Conservation (phyloP, 2,888 invertebrate species). For the Sarcophaga subvicina region DNA sequence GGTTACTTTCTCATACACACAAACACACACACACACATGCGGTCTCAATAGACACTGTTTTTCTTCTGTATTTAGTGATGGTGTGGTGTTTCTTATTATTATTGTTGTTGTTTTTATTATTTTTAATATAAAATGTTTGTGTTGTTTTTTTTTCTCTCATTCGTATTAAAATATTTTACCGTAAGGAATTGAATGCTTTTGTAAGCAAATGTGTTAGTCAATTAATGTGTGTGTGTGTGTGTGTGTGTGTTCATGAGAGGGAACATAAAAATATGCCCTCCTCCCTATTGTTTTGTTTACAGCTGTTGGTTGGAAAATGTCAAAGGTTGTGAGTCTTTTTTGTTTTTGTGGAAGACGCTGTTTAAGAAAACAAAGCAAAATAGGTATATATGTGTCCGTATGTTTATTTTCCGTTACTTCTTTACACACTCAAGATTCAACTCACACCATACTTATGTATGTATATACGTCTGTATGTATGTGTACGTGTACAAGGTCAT, state of each 20-base stretch:
- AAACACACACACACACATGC: not conserved
- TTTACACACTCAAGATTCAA: not conserved
- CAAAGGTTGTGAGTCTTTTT: not conserved
- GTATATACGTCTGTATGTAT: not conserved
- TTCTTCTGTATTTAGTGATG: not conserved
- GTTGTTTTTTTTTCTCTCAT: not conserved
- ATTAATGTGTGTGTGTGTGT: not conserved
- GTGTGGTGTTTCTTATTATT: not conserved
- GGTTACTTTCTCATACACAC: not conserved
- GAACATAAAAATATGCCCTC: too few species aligned
- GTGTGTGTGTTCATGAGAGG: too few species aligned
- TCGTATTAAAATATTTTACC: constrained; percentile 3
- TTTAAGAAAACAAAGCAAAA: not conserved
- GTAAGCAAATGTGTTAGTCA: not conserved
- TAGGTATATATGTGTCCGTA: not conserved
- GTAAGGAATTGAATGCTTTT: constrained; percentile 26
- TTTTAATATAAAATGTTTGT: not conserved
- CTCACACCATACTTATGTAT: not conserved
- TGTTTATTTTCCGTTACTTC: not conserved
- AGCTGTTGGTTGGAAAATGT: not conserved
- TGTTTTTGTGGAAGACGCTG: not conserved
- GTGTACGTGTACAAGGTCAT: not conserved
- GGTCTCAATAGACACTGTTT: too few species aligned
- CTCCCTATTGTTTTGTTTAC: not conserved
- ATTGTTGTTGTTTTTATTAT: constrained; percentile 7